These are phyloP conservation scores for Rhyacophila evoluta DNA, from an alignment of 2,888 invertebrate species.

Conservation along the genomic window DNA sequence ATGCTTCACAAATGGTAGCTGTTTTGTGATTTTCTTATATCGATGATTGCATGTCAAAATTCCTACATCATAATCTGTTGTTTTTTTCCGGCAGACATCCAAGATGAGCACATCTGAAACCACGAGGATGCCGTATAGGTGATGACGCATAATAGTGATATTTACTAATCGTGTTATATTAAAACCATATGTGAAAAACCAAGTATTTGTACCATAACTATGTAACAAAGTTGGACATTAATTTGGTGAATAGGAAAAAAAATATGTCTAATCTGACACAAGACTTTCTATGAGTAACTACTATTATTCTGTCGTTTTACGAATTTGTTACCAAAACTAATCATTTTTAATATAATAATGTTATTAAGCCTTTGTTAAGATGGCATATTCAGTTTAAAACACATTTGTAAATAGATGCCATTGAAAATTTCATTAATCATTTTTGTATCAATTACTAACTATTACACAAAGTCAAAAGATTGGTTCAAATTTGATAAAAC, in stretches of 20 bases:
- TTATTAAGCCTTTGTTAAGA: not conserved
- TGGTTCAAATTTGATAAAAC: not conserved
- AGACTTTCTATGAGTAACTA: not conserved
- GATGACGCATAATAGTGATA: slow-evolving; percentile 7
- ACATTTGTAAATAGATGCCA: not conserved
- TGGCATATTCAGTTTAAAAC: not conserved
- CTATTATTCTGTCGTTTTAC: not conserved
- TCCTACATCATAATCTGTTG: slow-evolving; percentile 55
- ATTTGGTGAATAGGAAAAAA: not conserved
- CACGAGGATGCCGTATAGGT: not conserved
- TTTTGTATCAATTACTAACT: too few species aligned
- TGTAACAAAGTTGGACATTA: not conserved
- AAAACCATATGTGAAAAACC: not conserved
- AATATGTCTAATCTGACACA: not conserved
- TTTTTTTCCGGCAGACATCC: slow-evolving; percentile 77
- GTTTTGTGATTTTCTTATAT: slow-evolving; percentile 11
- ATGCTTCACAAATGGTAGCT: not conserved
- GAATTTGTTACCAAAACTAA: not conserved
- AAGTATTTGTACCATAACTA: not conserved
- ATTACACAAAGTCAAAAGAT: not conserved
- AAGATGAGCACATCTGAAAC: slow-evolving; percentile 78
- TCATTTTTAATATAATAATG: not conserved
- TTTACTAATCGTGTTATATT: not conserved
- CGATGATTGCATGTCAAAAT: slow-evolving; percentile 21
- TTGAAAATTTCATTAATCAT: too few species aligned